A percentile compares a stretch with the other conserved stretches of the same genome.
These are phyloP conservation scores for Semotilus atromaculatus DNA, from an alignment of 2,797 vertebrate species.

Conservation along the genomic window DNA sequence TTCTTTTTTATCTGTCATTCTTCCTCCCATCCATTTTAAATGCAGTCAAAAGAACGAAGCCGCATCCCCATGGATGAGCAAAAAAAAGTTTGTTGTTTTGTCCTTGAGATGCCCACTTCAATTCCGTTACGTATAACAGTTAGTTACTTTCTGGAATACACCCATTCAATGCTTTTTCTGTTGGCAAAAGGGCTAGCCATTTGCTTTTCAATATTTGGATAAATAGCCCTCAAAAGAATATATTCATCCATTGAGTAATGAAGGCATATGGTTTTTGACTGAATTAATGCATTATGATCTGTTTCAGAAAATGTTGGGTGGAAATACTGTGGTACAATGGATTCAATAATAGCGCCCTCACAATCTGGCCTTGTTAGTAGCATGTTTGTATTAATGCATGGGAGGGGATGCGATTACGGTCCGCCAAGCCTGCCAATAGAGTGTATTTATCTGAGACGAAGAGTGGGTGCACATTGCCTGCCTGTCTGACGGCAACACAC, in stretches of 20 bases:
- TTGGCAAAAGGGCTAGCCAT: neutral
- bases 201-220: neutral
- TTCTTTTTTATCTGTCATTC: conserved; percentile 20
- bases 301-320: neutral
- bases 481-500: conserved; percentile 21
- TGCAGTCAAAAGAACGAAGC: neutral
- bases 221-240: conserved; percentile 14
- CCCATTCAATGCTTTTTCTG: conserved; percentile 4
- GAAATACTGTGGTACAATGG: conserved; percentile 10
- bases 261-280: conserved; percentile 30
- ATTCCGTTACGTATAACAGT: neutral
- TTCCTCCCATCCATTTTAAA: conserved; percentile 4
- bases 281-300: conserved; percentile 6
- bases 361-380: conserved; percentile 20
- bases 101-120: conserved; percentile 25
- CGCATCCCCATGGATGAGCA: conserved; percentile 12
- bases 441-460: conserved; percentile 18
- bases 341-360: conserved; percentile 10
- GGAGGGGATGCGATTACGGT: neutral
- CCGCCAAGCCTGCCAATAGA: conserved; percentile 22
- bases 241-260: conserved; percentile 15
- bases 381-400: conserved; percentile 21
- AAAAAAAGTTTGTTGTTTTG: conserved; percentile 25
- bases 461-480: conserved; percentile 20
- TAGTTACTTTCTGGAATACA: neutral